Base-by-base conservation (phyloP, 2,888 invertebrate species). In the Drosophila maculinotata region DNA sequence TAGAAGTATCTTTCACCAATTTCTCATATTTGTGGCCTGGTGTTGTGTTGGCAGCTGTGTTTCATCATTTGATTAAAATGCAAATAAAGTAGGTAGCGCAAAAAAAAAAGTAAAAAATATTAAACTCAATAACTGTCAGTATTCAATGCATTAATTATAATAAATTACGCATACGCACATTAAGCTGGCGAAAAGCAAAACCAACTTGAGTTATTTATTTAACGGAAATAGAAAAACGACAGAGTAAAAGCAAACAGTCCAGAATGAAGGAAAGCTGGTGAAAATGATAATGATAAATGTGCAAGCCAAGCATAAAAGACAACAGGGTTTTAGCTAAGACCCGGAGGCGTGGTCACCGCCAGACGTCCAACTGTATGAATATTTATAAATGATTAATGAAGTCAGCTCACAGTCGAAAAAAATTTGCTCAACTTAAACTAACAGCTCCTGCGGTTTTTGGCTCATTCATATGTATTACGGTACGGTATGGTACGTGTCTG, bases 241-340 rank as follows among this genome's bases (percentile, higher is more conserved):
- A 45, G 48, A 33, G 33, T 31, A 54, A 57, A 41, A 28, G 28
- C 31, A 53, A 67, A 36, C 33, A 45, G 14, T 38, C 26, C 28
- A 28, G 41, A 15, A 42, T 26, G 14, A 35, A 14, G 42, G 15
- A 58, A 74, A 79, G 48, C 67, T 78, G 76, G 42, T 53, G 62
- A 80, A 87, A 83, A 78, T 78, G 72, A 54, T 86, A 86, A 81
- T 81, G 84, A 86, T 77, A 75, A 86, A 81, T 86, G 80, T 60
- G 66, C 60, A 49, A 36, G n/a, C n/a, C 14, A 20, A 26, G 39
- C 44, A 42, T 44, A 44, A 52, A n/a, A 44, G 1, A 41, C 20
- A 52, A 20, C 30, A 36, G 33, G 51, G 36, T 42, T 44, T 48
- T 49, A 48, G 49, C 25, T 42, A 9, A 23, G 12, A 30, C 14